phyloP scores from a whole-genome alignment of 2,888 invertebrate genomes.

The Prosapia bicincta region DNA sequence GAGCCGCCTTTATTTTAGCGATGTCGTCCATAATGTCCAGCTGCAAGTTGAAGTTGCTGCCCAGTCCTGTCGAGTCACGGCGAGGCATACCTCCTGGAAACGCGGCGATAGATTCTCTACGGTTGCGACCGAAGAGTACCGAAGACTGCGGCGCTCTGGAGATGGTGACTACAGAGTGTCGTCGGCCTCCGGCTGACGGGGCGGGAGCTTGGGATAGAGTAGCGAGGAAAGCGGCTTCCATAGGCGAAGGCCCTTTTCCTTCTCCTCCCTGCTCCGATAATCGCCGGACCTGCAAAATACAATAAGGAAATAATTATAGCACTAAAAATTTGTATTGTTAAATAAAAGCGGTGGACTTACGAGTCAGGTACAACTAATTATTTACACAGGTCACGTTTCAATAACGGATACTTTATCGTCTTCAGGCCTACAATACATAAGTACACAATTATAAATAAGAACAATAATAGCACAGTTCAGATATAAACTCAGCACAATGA shows the following conservation, averaged over 20 bases:
- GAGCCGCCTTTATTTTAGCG: slow-evolving; percentile 61
- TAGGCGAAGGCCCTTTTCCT: slow-evolving; percentile 68
- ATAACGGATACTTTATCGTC: too few species aligned
- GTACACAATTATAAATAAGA: too few species aligned
- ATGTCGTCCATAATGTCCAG: slow-evolving; percentile 88
- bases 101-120: slow-evolving; percentile 78
- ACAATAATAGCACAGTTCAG: too few species aligned
- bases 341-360: too few species aligned
- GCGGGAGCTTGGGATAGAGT: slow-evolving; percentile 72
- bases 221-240: slow-evolving; percentile 78
- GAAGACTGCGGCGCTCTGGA: slow-evolving; percentile 70
- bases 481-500: too few species aligned
- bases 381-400: too few species aligned
- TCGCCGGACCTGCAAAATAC: slow-evolving; percentile 65
- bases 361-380: too few species aligned
- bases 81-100: slow-evolving; percentile 57
- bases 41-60: slow-evolving; percentile 79
- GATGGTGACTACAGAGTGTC: slow-evolving; percentile 84
- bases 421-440: too few species aligned
- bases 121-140: slow-evolving; percentile 65
- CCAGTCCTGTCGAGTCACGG: slow-evolving; percentile 51
- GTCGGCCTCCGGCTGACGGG: slow-evolving; percentile 70
- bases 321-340: too few species aligned
- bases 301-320: too few species aligned
- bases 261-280: slow-evolving; percentile 75